phyloP scores from a whole-genome alignment of 2,888 invertebrate species.

The Tetheella fluctuosa region DNA sequence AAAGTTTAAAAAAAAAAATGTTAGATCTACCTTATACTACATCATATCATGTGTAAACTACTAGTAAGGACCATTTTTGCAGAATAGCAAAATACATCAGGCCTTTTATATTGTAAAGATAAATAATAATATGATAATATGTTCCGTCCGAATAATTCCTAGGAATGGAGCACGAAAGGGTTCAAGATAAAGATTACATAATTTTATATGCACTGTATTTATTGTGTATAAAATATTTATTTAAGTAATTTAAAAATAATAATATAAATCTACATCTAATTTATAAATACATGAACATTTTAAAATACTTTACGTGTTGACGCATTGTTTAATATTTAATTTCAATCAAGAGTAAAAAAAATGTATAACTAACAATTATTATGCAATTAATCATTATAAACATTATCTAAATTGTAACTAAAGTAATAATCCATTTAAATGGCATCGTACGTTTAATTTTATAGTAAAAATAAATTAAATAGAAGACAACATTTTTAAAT shows the following conservation, averaged over 20 bases:
- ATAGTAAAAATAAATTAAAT: background rate
- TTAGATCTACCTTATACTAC: no score
- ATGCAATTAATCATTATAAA: background rate
- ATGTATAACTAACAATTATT: background rate
- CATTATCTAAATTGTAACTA: background rate
- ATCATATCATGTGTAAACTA: no score
- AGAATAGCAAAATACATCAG: no score
- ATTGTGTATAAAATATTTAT: conserved; percentile 67
- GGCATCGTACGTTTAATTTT: background rate
- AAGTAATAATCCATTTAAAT: conserved; percentile 1
- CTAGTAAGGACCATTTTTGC: no score
- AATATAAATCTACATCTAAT: conserved; percentile 45
- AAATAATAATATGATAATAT: no score
- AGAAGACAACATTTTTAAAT: background rate
- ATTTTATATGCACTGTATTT: conserved; percentile 35
- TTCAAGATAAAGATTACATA: conserved; percentile 14
- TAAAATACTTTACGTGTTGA: conserved; percentile 32
- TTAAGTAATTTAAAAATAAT: conserved; percentile 52
- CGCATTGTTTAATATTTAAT: conserved; percentile 32
- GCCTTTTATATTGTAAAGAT: no score
- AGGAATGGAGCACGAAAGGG: no score
- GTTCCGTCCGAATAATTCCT: no score
- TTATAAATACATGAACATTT: conserved; percentile 45
- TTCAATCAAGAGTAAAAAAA: conserved; percentile 5
- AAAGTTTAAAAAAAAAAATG: no score